phyloP scores from a whole-genome alignment of 2,797 vertebrate genomes.

The Lepus oiostolus region DNA sequence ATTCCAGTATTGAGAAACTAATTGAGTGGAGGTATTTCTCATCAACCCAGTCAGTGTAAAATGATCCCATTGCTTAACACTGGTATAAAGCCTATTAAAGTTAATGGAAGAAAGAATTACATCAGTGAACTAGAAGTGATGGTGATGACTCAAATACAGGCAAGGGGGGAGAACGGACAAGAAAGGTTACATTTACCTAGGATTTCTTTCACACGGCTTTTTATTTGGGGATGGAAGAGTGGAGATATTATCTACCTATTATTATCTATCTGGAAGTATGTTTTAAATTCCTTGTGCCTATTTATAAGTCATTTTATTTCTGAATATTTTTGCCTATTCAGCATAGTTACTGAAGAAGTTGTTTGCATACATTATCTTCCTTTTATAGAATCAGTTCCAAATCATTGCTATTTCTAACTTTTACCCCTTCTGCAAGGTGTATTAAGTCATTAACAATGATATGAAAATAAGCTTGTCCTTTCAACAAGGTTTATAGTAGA shows the following conservation, averaged over 20 bases:
- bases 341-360: background rate
- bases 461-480: background rate
- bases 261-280: background rate
- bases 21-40: slow-evolving; percentile 77
- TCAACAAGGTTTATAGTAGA: background rate
- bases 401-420: background rate
- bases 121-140: slow-evolving; percentile 52
- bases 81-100: slow-evolving; percentile 73
- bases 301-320: background rate
- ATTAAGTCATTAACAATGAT: background rate
- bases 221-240: accelerated
- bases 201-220: background rate
- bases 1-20: slow-evolving; percentile 74
- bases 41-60: slow-evolving; percentile 75
- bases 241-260: accelerated
- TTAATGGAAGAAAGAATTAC: slow-evolving; percentile 79
- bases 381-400: background rate
- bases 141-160: background rate
- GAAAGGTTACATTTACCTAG: slow-evolving; percentile 37
- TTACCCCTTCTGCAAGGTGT: background rate
- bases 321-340: background rate
- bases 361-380: background rate
- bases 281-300: background rate
- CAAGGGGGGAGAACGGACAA: background rate
- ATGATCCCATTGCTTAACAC: slow-evolving; percentile 71